A percentile compares a stretch with the other conserved stretches of the same genome.
Evolutionary conservation across 2,113 vertebrate species (phyloP).

Genomic region (Vanacampus margaritifer): DNA sequence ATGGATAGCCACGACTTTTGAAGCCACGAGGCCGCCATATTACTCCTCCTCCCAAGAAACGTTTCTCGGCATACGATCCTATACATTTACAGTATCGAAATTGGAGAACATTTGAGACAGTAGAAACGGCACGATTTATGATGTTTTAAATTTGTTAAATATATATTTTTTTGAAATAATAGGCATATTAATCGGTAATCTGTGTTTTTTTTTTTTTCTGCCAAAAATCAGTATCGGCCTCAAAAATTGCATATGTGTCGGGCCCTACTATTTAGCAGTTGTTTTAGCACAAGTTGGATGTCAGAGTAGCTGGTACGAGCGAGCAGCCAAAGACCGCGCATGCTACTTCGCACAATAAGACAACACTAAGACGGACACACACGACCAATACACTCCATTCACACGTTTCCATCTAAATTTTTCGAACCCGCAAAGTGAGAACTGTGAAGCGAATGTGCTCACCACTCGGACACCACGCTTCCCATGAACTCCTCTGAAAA

Average conservation of each 20-base stretch:
- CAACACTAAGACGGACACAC: not conserved
- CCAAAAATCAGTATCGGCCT: too few species aligned
- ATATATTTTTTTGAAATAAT: too few species aligned
- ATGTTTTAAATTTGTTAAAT: too few species aligned
- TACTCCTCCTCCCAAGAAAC: too few species aligned
- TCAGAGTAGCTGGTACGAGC: constrained; percentile 23
- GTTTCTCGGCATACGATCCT: too few species aligned
- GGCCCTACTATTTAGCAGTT: not conserved
- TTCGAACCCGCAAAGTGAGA: not conserved
- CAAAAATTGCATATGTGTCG: too few species aligned
- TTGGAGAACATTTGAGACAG: too few species aligned
- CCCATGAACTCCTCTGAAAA: not conserved
- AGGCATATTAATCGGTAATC: too few species aligned
- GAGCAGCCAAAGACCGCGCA: not conserved
- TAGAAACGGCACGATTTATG: too few species aligned
- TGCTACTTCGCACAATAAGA: not conserved
- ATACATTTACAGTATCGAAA: too few species aligned
- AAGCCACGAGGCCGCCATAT: too few species aligned
- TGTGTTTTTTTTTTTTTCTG: not conserved
- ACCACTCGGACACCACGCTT: not conserved
- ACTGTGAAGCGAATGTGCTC: not conserved
- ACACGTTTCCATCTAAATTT: not conserved
- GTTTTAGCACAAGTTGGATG: constrained; percentile 13
- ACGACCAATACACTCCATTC: not conserved
- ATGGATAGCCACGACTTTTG: too few species aligned